Percentiles rank a stretch among this genome's conserved stretches.
Conservation (phyloP, 2,888 invertebrate species). For the Caenorhabditis macrosperma region DNA sequence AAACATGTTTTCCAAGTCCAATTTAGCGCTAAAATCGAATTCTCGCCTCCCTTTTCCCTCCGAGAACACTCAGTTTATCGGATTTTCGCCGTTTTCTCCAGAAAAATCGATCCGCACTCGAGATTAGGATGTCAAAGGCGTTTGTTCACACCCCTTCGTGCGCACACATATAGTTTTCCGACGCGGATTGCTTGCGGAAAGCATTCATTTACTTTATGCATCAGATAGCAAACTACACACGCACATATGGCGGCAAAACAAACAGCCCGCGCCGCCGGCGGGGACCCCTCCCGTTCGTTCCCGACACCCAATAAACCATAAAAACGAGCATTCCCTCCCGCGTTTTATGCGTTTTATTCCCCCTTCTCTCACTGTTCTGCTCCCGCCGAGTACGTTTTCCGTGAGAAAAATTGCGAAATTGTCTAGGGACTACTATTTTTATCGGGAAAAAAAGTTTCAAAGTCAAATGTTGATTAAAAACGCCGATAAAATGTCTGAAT, state of each 20-base stretch:
- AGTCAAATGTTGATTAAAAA: not conserved
- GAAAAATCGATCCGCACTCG: too few species aligned
- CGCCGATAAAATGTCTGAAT: not conserved
- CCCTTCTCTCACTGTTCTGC: not conserved
- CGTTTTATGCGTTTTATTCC: not conserved
- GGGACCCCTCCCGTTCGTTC: not conserved
- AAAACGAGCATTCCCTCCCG: not conserved
- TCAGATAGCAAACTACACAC: slow-evolving; percentile 38
- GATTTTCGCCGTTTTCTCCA: not conserved
- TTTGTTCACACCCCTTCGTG: not conserved
- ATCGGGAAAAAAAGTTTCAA: too few species aligned
- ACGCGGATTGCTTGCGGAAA: slow-evolving; percentile 9
- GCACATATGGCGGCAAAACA: slow-evolving; percentile 4
- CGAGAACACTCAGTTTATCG: too few species aligned
- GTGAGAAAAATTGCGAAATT: too few species aligned
- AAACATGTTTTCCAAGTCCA: not conserved
- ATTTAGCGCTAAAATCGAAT: too few species aligned
- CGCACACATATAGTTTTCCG: slow-evolving; percentile 2
- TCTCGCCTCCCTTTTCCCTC: too few species aligned
- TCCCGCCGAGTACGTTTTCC: too few species aligned
- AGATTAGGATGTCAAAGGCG: not conserved
- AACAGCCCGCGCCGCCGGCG: not conserved
- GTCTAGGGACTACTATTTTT: too few species aligned
- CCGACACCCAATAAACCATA: not conserved
- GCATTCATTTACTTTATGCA: slow-evolving; percentile 35